A percentile compares a stretch with the other conserved stretches of the same genome.
Evolutionary conservation across 2,797 vertebrate species (phyloP).

Genomic region (Gorsachius magnificus): DNA sequence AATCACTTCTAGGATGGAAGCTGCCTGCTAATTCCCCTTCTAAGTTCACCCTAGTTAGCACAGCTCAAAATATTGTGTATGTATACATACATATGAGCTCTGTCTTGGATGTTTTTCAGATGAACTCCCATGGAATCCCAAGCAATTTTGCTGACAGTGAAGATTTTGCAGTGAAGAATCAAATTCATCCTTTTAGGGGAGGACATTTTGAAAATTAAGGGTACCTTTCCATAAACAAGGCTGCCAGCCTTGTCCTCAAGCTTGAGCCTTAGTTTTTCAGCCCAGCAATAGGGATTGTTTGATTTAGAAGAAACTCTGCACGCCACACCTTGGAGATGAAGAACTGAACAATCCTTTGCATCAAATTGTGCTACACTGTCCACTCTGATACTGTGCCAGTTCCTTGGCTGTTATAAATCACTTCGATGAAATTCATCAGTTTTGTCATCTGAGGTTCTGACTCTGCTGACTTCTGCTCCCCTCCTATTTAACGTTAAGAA

Average conservation of each 20-base stretch:
- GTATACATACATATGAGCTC: background rate
- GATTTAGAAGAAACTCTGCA: background rate
- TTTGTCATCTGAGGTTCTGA: background rate
- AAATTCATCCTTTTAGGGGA: background rate
- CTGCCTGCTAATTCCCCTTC: background rate
- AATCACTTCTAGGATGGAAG: background rate
- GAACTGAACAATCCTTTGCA: background rate
- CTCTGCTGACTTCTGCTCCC: background rate
- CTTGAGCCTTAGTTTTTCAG: background rate
- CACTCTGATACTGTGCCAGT: background rate
- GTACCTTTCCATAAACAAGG: background rate
- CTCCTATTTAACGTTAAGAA: background rate
- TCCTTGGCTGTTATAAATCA: background rate
- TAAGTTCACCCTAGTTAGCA: background rate
- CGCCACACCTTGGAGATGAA: background rate
- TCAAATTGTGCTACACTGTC: background rate
- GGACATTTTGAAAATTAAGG: background rate
- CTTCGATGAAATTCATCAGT: background rate
- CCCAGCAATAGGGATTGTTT: background rate
- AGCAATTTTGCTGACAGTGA: constrained; percentile 22
- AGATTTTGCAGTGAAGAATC: constrained; percentile 26
- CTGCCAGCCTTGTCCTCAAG: background rate
- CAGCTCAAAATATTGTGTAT: background rate
- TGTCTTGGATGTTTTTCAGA: constrained; percentile 12
- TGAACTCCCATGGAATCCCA: constrained; percentile 12